Base-by-base conservation (phyloP, 2,888 invertebrate species). In the Ectemnius lituratus region DNA sequence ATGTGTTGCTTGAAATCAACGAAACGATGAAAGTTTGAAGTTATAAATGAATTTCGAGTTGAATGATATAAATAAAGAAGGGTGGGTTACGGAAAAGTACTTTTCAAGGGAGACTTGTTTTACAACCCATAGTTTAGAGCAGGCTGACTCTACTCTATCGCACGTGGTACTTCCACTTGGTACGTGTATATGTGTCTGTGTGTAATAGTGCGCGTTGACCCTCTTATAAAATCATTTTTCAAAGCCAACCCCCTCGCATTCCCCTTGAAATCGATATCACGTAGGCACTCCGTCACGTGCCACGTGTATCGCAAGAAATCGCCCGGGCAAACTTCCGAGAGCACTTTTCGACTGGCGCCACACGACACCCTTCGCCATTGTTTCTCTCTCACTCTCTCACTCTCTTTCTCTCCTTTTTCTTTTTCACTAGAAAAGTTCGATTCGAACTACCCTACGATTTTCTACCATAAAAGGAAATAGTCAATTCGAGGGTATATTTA, bases 191-290 rank as follows among this genome's bases (percentile, higher is more conserved):
- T 11, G 37, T 11, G 37, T 37, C 0, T 52, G 14, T 6, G 16
- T 16, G 52, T 52, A 52, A 52, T 52, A 52, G 52, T 52, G 52
- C 16, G 16, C 52, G 52, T 16, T 52, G 52, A 52, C 52, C 52
- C 52, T 52, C 52, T 52, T 52, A 52, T 52, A 52, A 52, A 52
- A 52, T 52, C 52, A 52, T 52, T 52, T 52, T 52, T 52, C 52
- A 52, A 52, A 52, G n/a, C 14, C 52, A 52, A 52, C 52, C 16
- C 52, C 16, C 37, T 37, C 37, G 37, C 37, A 0, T 11, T 6
- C 37, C 11, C 37, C 6, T 14, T 14, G 4, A 52, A 52, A 52
- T 52, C 52, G 52, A 52, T 52, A 52, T 52, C 16, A 11, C 37
- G 8, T 37, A 37, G 37, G 37, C 52, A 52, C 52, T 14, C 16